Percentiles rank a stretch among this genome's conserved stretches.
Evolutionary conservation across 2,888 invertebrate genomes (phyloP).

Genomic region (Chydorus sphaericus): DNA sequence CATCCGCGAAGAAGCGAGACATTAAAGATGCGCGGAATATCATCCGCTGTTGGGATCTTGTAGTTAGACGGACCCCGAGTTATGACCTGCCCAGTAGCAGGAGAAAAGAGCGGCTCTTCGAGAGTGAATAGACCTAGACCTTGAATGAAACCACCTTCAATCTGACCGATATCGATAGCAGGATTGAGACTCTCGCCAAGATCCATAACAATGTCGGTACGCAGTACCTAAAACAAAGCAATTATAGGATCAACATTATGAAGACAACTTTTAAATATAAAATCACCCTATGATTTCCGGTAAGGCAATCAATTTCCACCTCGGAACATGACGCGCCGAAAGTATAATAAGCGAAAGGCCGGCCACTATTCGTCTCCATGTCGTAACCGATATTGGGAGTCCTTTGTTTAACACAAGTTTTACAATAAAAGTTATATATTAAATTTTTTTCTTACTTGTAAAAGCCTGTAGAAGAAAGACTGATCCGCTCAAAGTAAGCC

Average conservation of each 20-base stretch:
- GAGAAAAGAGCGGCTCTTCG: conserved; percentile 77
- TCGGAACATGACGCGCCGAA: conserved; percentile 32
- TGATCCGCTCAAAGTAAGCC: conserved; percentile 61
- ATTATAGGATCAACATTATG: not conserved
- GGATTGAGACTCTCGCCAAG: conserved; percentile 89
- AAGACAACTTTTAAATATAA: not conserved
- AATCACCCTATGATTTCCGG: not conserved
- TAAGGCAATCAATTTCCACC: conserved; percentile 25
- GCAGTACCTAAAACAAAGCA: conserved; percentile 42
- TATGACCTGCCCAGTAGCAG: conserved; percentile 53
- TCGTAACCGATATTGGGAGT: conserved; percentile 59
- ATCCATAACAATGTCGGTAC: conserved; percentile 93
- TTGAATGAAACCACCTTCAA: conserved; percentile 89
- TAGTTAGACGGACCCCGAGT: conserved; percentile 87
- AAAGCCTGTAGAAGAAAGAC: conserved; percentile 69
- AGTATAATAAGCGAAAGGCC: conserved; percentile 44
- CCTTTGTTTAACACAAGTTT: no score
- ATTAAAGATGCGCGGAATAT: conserved; percentile 82
- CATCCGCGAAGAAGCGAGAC: conserved; percentile 82
- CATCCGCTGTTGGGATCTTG: conserved; percentile 82
- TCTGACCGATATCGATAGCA: conserved; percentile 90
- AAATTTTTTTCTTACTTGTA: no score
- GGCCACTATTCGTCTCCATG: conserved; percentile 50
- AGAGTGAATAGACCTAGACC: conserved; percentile 84
- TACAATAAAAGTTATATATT: no score